Evolutionary conservation across 2,888 invertebrate species (phyloP).

Genomic region (Blastobasis adustella): DNA sequence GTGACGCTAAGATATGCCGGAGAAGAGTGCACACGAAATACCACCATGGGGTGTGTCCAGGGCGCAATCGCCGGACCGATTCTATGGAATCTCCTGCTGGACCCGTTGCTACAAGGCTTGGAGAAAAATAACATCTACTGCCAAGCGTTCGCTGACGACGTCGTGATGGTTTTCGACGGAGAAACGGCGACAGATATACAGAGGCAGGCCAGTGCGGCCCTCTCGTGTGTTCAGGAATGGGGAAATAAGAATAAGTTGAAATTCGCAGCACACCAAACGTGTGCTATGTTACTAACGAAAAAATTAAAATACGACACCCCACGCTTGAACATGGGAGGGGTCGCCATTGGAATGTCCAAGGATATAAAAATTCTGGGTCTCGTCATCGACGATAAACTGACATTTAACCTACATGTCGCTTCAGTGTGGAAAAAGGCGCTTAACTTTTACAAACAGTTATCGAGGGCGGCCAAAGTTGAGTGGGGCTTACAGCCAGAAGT

Average conservation of each 20-base stretch:
- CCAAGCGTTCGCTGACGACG: background rate
- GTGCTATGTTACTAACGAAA: background rate
- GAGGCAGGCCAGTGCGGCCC: background rate
- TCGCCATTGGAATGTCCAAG: background rate
- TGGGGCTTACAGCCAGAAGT: too few relatives aligned
- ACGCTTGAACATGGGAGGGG: background rate
- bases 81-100: background rate
- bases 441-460: too few relatives aligned
- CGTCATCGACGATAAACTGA: background rate
- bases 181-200: background rate
- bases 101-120: background rate
- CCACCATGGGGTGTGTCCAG: background rate
- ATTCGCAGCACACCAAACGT: background rate
- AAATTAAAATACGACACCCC: background rate
- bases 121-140: background rate
- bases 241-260: background rate
- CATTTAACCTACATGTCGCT: background rate
- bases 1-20: background rate
- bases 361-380: background rate
- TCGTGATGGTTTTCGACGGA: background rate
- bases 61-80: background rate
- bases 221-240: background rate
- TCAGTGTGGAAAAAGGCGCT: background rate
- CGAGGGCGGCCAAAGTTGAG: too few relatives aligned
- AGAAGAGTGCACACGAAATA: background rate